phyloP scores from a whole-genome alignment of 2,113 vertebrate species.

The Anhinga rufa region DNA sequence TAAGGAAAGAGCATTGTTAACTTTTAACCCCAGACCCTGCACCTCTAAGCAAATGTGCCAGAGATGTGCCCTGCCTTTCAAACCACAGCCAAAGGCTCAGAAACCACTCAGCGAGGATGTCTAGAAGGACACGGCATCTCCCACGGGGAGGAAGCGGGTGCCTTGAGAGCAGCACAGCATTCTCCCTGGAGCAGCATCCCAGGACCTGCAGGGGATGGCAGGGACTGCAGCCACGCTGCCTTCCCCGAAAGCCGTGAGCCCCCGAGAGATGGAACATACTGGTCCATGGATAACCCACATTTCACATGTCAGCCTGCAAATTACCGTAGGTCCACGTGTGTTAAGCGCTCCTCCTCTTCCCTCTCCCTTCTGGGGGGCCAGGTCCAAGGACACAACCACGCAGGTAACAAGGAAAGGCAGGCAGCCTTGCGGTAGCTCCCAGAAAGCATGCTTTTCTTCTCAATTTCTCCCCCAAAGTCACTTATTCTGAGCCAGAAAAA shows the following conservation, averaged over 20 bases:
- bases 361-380: background rate
- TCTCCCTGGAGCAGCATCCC: background rate
- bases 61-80: background rate
- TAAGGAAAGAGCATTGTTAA: slow-evolving; percentile 6
- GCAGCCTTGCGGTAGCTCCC: background rate
- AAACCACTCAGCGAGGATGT: rapidly evolving
- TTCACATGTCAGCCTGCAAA: background rate
- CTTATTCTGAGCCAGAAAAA: background rate
- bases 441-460: background rate
- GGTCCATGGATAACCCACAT: background rate
- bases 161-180: background rate
- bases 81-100: background rate
- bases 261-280: background rate
- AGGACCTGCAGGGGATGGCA: background rate
- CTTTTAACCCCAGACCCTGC: background rate
- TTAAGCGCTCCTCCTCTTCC: background rate
- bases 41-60: background rate
- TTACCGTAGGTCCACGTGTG: rapidly evolving
- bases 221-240: background rate
- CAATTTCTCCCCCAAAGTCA: rapidly evolving
- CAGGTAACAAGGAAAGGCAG: background rate
- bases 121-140: background rate
- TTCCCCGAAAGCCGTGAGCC: background rate
- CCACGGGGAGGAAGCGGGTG: rapidly evolving
- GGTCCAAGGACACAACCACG: background rate